These are phyloP conservation scores for Pangasianodon gigas DNA, from an alignment of 2,113 vertebrate genomes.

Conservation along the genomic window DNA sequence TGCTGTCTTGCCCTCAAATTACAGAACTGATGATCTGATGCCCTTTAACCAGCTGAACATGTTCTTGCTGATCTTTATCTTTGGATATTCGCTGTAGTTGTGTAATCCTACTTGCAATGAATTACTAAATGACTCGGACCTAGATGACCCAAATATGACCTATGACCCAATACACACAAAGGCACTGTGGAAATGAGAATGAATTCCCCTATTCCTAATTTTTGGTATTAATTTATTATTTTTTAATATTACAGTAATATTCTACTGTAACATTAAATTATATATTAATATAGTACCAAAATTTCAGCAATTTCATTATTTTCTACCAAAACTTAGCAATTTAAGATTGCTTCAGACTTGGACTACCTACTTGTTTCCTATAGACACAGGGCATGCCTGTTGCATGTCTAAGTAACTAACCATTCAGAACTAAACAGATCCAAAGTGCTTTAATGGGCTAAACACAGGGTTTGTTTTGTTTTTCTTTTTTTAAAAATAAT, in stretches of 20 bases:
- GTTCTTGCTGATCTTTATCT: background rate
- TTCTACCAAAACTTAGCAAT: background rate
- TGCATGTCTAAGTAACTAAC: background rate
- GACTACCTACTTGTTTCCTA: background rate
- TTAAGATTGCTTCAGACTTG: background rate
- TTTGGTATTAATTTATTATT: background rate
- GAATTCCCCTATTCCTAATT: background rate
- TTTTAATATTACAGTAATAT: too few species aligned
- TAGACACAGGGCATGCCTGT: background rate
- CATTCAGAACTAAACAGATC: background rate
- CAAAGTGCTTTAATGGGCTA: constrained; percentile 17
- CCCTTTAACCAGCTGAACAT: background rate
- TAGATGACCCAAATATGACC: background rate
- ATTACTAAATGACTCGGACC: background rate
- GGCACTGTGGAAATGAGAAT: background rate
- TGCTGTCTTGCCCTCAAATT: background rate
- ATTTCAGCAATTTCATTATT: background rate
- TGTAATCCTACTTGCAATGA: background rate
- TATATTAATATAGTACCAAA: background rate
- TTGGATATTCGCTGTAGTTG: background rate
- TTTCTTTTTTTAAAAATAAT: background rate
- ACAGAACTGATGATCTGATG: background rate
- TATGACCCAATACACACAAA: background rate
- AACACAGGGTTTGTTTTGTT: background rate
- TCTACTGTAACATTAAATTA: background rate